These are phyloP conservation scores for Sarcophaga variegata DNA, from an alignment of 2,888 invertebrate species.

Conservation along the genomic window DNA sequence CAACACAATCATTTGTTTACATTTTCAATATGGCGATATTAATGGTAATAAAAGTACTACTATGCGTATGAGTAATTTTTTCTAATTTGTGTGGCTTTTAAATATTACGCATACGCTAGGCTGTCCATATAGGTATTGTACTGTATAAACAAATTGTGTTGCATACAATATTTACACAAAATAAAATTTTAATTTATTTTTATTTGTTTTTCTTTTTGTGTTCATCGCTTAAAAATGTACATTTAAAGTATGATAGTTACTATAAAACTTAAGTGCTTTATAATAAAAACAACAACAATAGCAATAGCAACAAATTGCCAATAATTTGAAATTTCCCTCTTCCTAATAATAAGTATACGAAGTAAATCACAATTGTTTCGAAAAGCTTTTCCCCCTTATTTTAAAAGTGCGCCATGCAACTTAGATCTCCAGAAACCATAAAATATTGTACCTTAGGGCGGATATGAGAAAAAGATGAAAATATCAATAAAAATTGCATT, in stretches of 20 bases:
- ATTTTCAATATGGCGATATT: no score
- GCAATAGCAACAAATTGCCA: not conserved
- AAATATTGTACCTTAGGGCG: slow-evolving; percentile 62
- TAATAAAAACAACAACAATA: not conserved
- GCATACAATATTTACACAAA: not conserved
- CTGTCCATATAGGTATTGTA: no score
- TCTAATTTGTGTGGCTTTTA: not conserved
- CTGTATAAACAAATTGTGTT: no score
- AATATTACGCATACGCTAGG: not conserved
- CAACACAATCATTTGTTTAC: not conserved
- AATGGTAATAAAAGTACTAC: no score
- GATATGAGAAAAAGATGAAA: slow-evolving; percentile 66
- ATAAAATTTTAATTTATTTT: not conserved
- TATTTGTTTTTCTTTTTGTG: not conserved
- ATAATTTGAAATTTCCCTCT: slow-evolving; percentile 17
- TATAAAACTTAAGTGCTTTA: not conserved
- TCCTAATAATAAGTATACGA: not conserved
- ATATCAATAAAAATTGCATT: slow-evolving; percentile 73
- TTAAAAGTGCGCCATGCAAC: not conserved
- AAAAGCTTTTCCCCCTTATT: slow-evolving; percentile 1
- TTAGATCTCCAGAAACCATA: not conserved
- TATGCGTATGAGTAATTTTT: no score
- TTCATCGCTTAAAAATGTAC: not conserved
- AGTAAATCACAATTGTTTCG: slow-evolving; percentile 50
- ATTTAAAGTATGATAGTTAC: not conserved